Evolutionary conservation across 92 coral and sea anemone genomes (phyloP).

Genomic region (Paramuricea clavata): DNA sequence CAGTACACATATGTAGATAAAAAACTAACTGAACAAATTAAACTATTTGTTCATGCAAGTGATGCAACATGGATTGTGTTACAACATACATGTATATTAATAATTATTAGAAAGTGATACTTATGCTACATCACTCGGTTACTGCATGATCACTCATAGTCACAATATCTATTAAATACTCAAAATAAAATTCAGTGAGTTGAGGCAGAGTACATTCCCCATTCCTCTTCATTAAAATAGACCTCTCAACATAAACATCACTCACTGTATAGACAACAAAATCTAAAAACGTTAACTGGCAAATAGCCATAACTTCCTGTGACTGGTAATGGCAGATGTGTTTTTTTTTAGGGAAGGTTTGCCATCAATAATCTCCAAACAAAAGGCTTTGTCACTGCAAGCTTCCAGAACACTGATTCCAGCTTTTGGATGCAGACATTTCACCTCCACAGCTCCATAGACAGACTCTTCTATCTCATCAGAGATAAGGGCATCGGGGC

Average conservation of each 20-base stretch:
- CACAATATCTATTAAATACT: too few species aligned
- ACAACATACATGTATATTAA: too few species aligned
- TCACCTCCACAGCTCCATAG: constrained; percentile 59
- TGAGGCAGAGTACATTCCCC: too few species aligned
- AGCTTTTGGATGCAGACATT: constrained; percentile 52
- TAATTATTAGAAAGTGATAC: too few species aligned
- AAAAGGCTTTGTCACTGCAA: constrained; percentile 38
- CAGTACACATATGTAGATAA: too few species aligned
- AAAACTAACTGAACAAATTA: too few species aligned
- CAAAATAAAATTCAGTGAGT: too few species aligned
- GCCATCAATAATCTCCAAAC: constrained; percentile 51
- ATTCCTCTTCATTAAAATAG: too few species aligned
- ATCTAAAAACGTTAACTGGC: not conserved
- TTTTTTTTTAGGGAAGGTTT: constrained; percentile 52
- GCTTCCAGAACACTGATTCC: constrained; percentile 6
- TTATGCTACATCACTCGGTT: too few species aligned
- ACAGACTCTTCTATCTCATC: constrained; percentile 40
- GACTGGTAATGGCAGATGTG: constrained; percentile 11
- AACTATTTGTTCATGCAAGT: too few species aligned
- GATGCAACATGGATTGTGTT: too few species aligned
- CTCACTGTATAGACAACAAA: not conserved
- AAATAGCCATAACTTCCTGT: constrained; percentile 44
- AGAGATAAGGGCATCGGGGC: constrained; percentile 58
- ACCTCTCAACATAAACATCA: not conserved
- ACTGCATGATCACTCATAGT: too few species aligned